phyloP scores from a whole-genome alignment of 2,797 vertebrate genomes.

The Tachyglossus aculeatus region DNA sequence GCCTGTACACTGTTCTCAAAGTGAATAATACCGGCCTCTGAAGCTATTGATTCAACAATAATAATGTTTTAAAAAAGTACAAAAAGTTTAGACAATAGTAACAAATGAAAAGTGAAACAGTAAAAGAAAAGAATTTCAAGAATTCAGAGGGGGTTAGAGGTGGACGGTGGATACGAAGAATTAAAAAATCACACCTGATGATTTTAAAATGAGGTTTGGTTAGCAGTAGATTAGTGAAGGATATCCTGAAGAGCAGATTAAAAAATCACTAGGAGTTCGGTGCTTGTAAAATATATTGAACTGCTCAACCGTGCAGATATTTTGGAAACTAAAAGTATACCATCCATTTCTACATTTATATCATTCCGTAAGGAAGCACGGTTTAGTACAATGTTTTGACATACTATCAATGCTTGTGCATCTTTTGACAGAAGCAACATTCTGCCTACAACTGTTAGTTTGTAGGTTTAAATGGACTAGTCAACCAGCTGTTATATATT shows the following conservation, averaged over 20 bases:
- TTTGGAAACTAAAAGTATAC: neutral
- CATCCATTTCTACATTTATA: neutral
- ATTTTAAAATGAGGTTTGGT: constrained; percentile 19
- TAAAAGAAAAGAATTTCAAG: neutral
- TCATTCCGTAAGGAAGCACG: constrained; percentile 32
- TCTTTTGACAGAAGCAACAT: constrained; percentile 35
- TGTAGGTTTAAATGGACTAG: constrained; percentile 55
- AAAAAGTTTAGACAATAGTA: too few relatives aligned
- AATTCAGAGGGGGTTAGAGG: too few relatives aligned
- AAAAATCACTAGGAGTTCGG: constrained; percentile 16
- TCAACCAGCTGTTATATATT: constrained; percentile 67
- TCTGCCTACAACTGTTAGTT: constrained; percentile 37
- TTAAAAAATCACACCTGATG: constrained; percentile 12
- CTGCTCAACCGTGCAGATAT: neutral
- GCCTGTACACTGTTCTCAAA: neutral
- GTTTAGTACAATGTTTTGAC: constrained; percentile 31
- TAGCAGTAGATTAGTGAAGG: neutral
- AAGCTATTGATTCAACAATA: too few relatives aligned
- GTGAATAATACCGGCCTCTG: neutral
- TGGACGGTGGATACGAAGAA: constrained; percentile 1
- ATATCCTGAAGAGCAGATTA: neutral
- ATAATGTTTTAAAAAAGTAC: too few relatives aligned
- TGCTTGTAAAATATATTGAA: constrained; percentile 39
- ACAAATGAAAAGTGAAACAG: too few relatives aligned
- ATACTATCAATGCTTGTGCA: constrained; percentile 35